Percentiles rank a stretch among this genome's conserved stretches.
These are phyloP conservation scores for Plestiodon gilberti DNA, from an alignment of 2,113 vertebrate species.

Conservation along the genomic window DNA sequence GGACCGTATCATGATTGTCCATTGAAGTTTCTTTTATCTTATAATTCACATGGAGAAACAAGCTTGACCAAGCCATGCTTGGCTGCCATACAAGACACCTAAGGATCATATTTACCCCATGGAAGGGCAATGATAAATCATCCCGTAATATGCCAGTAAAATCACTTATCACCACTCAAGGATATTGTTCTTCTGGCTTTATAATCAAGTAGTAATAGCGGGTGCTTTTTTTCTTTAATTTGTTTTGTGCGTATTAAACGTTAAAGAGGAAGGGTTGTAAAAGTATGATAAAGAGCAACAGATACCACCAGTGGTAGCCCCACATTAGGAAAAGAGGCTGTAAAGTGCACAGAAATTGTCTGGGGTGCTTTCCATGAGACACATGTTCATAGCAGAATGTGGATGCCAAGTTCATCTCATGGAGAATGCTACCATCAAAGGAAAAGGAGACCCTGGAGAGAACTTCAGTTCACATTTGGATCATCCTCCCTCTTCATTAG, in stretches of 20 bases:
- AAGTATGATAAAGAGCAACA: neutral
- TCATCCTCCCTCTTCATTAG: neutral
- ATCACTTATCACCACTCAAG: neutral
- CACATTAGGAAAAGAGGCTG: neutral
- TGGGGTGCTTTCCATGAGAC: neutral
- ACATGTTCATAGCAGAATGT: neutral
- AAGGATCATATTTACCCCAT: neutral
- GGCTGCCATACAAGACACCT: neutral
- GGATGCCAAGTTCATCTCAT: neutral
- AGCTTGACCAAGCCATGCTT: neutral
- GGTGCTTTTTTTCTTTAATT: neutral
- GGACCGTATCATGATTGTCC: neutral
- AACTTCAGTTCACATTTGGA: neutral
- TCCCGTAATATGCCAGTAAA: constrained; percentile 1
- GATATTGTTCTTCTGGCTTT: neutral
- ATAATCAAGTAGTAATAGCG: neutral
- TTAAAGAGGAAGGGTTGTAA: neutral
- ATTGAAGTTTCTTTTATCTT: constrained; percentile 1
- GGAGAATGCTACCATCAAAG: neutral
- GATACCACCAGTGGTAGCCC: neutral
- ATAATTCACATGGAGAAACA: constrained; percentile 3
- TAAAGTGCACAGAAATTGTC: neutral
- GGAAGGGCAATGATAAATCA: neutral
- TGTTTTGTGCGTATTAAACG: neutral
- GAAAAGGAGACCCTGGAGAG: neutral